These are phyloP conservation scores for Harpagifer antarcticus DNA, from an alignment of 2,797 vertebrate species.

Conservation along the genomic window DNA sequence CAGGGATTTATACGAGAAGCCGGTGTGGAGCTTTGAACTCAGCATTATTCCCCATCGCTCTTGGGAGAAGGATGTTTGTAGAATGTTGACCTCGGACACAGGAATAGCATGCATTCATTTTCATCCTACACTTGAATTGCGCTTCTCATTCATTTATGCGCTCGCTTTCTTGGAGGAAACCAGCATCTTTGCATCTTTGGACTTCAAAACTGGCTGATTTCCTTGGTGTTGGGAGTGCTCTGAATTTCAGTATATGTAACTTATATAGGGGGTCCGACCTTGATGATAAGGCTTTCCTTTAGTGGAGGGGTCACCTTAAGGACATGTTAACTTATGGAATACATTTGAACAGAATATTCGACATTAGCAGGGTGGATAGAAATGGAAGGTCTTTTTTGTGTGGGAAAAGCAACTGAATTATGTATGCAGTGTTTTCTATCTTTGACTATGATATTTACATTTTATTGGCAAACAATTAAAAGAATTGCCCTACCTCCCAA, in stretches of 20 bases:
- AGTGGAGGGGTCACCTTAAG: constrained; percentile 28
- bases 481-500: neutral
- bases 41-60: constrained; percentile 76
- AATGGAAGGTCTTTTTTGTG: neutral
- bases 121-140: constrained; percentile 73
- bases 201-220: constrained; percentile 60
- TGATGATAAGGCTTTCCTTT: constrained; percentile 45
- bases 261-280: constrained; percentile 50
- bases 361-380: neutral
- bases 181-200: constrained; percentile 59
- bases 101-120: constrained; percentile 80
- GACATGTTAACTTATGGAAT: constrained; percentile 27
- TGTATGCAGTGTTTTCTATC: neutral
- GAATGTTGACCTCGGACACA: constrained; percentile 80
- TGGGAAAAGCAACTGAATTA: neutral
- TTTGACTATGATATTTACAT: neutral
- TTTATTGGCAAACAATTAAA: neutral
- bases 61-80: constrained; percentile 77
- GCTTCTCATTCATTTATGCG: constrained; percentile 82
- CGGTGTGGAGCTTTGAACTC: constrained; percentile 75
- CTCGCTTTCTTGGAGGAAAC: constrained; percentile 63
- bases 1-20: constrained; percentile 76
- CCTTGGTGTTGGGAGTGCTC: constrained; percentile 30
- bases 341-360: constrained; percentile 15
- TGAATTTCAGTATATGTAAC: constrained; percentile 44